phyloP scores from a whole-genome alignment of 92 coral and sea anemone genomes.

The Siderastrea siderea region DNA sequence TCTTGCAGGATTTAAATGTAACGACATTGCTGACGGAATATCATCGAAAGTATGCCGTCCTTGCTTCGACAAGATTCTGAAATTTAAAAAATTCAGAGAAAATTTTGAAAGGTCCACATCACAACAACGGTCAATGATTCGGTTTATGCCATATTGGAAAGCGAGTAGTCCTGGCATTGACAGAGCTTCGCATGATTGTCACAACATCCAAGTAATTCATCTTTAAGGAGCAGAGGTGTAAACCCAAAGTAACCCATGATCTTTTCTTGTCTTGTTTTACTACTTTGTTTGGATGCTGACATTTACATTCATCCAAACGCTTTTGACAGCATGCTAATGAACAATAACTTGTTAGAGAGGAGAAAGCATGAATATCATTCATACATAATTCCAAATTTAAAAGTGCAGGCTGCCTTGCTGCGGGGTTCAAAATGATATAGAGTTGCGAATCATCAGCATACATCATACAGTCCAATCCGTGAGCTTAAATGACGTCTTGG shows the following conservation, averaged over 20 bases:
- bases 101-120: background rate
- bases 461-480: too few species aligned
- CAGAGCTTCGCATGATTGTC: conserved; percentile 53
- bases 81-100: conserved; percentile 19
- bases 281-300: too few species aligned
- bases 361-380: too few species aligned
- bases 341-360: too few species aligned
- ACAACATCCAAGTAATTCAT: conserved; percentile 61
- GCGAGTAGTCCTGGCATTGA: conserved; percentile 59
- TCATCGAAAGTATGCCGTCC: conserved; percentile 40
- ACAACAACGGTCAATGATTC: conserved; percentile 27
- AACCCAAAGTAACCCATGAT: conserved; percentile 77
- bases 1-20: conserved; percentile 16
- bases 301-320: too few species aligned
- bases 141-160: conserved; percentile 32
- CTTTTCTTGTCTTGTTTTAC: background rate
- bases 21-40: conserved; percentile 19
- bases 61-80: conserved; percentile 36
- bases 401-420: too few species aligned
- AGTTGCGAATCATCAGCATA: too few species aligned
- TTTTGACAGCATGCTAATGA: too few species aligned
- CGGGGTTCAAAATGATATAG: too few species aligned
- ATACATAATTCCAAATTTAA: too few species aligned
- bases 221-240: conserved; percentile 15
- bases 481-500: too few species aligned